phyloP scores from a whole-genome alignment of 37 sponge, comb jelly and placozoan genomes.

The Geodia barretti region DNA sequence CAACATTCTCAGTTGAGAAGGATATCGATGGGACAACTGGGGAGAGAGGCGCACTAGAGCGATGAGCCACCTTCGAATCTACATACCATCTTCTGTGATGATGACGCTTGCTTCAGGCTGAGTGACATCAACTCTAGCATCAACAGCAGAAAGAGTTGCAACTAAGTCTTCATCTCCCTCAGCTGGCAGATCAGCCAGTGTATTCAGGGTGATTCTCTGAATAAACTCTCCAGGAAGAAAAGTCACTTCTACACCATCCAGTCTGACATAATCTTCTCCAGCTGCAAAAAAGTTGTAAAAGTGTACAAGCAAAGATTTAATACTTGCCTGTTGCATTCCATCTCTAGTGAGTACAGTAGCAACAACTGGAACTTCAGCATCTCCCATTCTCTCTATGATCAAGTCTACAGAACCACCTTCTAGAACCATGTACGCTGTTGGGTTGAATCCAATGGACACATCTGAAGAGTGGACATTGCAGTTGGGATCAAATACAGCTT shows the following conservation, averaged over 20 bases:
- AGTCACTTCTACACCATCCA: background rate
- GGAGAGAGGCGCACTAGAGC: no score
- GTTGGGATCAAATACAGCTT: no score
- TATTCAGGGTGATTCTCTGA: background rate
- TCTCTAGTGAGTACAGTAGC: background rate
- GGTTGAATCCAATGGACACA: constrained; percentile 32
- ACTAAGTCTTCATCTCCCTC: constrained; percentile 28
- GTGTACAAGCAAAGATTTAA: no score
- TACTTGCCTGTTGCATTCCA: constrained; percentile 13
- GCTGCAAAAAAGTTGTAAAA: no score
- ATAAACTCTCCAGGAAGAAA: constrained; percentile 16
- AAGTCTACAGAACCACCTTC: background rate
- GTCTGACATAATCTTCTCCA: background rate
- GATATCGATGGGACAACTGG: background rate
- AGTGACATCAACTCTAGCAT: background rate
- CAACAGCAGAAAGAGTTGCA: background rate
- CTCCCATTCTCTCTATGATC: background rate
- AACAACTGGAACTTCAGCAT: background rate
- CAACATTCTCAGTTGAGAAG: background rate
- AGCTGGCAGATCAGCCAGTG: constrained; percentile 21
- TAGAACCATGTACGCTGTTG: constrained; percentile 25
- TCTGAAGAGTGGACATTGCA: no score
- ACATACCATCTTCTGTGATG: no score
- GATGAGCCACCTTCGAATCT: no score
- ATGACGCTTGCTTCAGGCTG: no score